Percentiles rank a stretch among this genome's conserved stretches.
These are phyloP conservation scores for Harmothoe impar DNA, from an alignment of 2,888 invertebrate species.

Conservation along the genomic window DNA sequence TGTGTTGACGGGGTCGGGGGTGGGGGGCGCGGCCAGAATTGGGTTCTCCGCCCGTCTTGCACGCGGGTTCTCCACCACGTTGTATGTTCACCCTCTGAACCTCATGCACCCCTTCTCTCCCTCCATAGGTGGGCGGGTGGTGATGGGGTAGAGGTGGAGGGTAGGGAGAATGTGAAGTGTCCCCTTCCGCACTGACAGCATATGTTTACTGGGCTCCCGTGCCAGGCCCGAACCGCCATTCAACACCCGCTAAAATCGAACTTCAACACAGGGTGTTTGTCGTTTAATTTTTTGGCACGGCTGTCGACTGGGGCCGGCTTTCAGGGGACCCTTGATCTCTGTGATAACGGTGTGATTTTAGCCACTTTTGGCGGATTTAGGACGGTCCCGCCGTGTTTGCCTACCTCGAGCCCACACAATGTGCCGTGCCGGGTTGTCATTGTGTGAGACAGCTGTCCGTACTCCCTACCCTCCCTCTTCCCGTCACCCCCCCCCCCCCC, in stretches of 20 bases:
- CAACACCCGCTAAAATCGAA: constrained; percentile 48
- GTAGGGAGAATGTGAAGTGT: constrained; percentile 14
- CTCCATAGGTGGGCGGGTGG: background rate
- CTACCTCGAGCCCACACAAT: background rate
- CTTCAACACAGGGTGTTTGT: constrained; percentile 48
- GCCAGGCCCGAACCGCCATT: background rate
- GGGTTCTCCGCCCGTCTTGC: background rate
- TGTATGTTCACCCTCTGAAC: background rate
- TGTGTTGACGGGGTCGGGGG: background rate
- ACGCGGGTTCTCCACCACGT: background rate
- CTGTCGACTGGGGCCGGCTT: background rate
- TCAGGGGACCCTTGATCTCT: constrained; percentile 22
- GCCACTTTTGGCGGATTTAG: constrained; percentile 59
- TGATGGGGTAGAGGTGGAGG: background rate
- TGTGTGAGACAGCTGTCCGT: constrained; percentile 28
- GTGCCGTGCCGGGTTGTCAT: background rate
- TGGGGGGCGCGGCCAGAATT: background rate
- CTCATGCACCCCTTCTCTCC: background rate
- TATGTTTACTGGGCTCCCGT: background rate
- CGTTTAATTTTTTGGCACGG: constrained; percentile 38
- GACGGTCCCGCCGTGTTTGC: constrained; percentile 20
- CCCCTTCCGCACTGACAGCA: background rate
- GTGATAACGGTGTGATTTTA: constrained; percentile 59
- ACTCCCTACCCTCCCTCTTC: no score
- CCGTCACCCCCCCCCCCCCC: no score